Evolutionary conservation across 2,113 vertebrate species (phyloP).

Genomic region (Heterotis niloticus): DNA sequence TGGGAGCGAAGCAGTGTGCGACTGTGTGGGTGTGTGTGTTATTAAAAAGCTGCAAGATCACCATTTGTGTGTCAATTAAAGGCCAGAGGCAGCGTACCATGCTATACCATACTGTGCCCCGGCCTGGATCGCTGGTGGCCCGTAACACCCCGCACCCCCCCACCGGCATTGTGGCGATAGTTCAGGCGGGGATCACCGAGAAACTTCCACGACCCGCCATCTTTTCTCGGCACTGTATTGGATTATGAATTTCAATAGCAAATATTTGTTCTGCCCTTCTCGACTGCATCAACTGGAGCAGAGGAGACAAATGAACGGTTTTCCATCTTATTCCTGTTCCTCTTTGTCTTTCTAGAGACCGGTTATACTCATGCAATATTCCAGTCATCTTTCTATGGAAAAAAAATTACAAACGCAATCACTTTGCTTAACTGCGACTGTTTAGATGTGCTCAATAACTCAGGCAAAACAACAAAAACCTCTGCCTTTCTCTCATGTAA

Average conservation of each 20-base stretch:
- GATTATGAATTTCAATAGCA: conserved; percentile 13
- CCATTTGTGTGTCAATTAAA: conserved; percentile 19
- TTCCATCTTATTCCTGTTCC: background rate
- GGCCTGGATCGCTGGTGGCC: background rate
- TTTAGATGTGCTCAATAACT: background rate
- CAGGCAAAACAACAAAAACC: background rate
- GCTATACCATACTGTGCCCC: background rate
- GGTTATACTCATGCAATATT: background rate
- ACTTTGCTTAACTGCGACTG: background rate
- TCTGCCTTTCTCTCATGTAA: no score
- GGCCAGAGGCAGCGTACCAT: background rate
- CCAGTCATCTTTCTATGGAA: background rate
- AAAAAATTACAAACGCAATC: background rate
- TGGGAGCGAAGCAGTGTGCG: background rate
- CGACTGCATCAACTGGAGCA: background rate
- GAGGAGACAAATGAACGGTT: background rate
- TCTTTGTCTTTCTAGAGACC: background rate
- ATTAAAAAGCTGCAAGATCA: conserved; percentile 21
- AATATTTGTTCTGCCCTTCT: conserved; percentile 5
- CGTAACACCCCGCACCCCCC: background rate
- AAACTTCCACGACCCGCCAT: background rate
- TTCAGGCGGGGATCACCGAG: background rate
- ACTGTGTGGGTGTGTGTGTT: background rate
- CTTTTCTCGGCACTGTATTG: background rate
- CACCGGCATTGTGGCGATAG: background rate